Evolutionary conservation across 64 coral and sea anemone species (phyloP), one percentile per base, ranked within the genome.

Genomic region (Montipora capricornis): DNA sequence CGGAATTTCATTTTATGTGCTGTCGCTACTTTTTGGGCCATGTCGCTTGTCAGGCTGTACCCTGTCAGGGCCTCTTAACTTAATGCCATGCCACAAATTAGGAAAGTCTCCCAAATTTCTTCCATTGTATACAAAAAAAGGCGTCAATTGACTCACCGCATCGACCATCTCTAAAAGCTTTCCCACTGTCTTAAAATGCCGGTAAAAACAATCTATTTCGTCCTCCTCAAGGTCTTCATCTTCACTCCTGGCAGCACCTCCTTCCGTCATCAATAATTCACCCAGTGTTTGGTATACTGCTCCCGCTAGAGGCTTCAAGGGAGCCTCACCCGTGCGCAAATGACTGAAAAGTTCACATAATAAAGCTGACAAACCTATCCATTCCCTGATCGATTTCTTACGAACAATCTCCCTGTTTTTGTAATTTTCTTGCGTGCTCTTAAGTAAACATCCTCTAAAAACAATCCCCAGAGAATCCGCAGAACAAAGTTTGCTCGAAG

Each of bases 301-400:
- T 37, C 70, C 80, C 19, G 93, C 73, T 20, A 97, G 57, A 15
- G 84, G 83, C 51, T 92, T 97, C 14, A 97, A 14, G 3, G 96
- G 96, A 5, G 79, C 22, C 0, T 74, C 84, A 10, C 90, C 91
- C 19, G 91, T 84, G 16, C 93, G 89, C 14, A 97, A 70, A 1
- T 95, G 89, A 83, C 88, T 88, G 44, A 97, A 97, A 74, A 97
- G 94, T 80, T 97, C 96, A 76, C 96, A 89, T 44, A 97, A 78
- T 49, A 97, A 92, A 53, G 70, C 76, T 1, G 84, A 81, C 26
- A 97, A 74, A 61, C 96, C 96, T 4, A 87, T 82, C 96, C 96
- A 97, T 51, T 89, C 82, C 8, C 77, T 15, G 14, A 79, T 47
- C 1, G 96, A 95, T 12, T 97, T 91, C 10, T 79, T 67, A 44